These are phyloP conservation scores for Catharus ustulatus DNA, from an alignment of 2,797 vertebrate genomes.

Conservation along the genomic window DNA sequence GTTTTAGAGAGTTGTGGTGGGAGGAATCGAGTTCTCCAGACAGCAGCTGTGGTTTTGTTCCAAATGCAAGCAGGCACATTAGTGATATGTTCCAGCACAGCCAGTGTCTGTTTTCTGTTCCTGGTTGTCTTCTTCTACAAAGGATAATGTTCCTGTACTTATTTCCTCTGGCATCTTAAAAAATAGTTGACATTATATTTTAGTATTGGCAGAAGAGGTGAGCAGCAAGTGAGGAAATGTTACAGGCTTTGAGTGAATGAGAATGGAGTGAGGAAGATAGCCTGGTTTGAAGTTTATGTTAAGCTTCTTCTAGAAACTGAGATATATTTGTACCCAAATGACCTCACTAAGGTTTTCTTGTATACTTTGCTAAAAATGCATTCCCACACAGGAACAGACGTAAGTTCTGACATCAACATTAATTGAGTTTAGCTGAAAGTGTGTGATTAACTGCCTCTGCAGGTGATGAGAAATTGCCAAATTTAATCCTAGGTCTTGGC, in stretches of 20 bases:
- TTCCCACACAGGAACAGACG: background rate
- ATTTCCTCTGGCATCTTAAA: background rate
- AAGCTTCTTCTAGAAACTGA: background rate
- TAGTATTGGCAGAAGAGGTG: background rate
- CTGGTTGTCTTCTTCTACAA: background rate
- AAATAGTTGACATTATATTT: fast-evolving
- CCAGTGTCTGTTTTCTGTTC: background rate
- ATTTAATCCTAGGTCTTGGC: background rate
- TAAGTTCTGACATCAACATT: background rate
- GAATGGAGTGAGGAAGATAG: background rate
- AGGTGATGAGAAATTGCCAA: background rate
- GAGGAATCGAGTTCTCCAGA: background rate
- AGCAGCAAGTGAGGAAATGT: background rate
- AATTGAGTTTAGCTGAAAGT: background rate
- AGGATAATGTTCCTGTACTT: background rate
- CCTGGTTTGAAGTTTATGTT: background rate
- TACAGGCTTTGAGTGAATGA: background rate
- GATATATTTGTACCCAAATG: background rate
- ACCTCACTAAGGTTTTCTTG: background rate
- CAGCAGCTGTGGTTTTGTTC: background rate
- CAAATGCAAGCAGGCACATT: background rate
- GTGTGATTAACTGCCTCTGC: background rate
- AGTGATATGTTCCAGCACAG: background rate
- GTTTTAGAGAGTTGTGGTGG: background rate
- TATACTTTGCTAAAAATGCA: background rate